A percentile compares a stretch with the other conserved stretches of the same genome.
These are phyloP conservation scores for Drosophila pseudoananassae DNA, from an alignment of 1,140 invertebrate species.

Conservation along the genomic window DNA sequence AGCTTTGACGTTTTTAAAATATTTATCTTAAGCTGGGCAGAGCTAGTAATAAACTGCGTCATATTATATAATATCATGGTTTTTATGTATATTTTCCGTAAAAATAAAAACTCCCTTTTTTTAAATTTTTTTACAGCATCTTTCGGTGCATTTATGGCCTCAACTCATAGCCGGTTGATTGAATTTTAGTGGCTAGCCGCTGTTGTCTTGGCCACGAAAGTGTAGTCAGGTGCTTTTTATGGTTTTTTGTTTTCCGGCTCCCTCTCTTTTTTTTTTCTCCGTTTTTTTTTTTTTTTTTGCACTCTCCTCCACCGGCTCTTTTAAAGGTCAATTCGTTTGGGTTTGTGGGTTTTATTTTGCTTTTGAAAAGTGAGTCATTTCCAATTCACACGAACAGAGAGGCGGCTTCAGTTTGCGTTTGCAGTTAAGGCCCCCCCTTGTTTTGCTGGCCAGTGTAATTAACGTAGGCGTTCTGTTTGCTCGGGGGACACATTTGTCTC, in stretches of 20 bases:
- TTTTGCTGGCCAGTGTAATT: slow-evolving; percentile 61
- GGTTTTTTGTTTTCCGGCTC: slow-evolving; percentile 28
- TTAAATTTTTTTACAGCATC: not conserved
- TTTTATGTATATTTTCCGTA: too few relatives aligned
- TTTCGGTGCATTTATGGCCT: slow-evolving; percentile 20
- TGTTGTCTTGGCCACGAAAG: slow-evolving; percentile 38
- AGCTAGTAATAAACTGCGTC: too few relatives aligned
- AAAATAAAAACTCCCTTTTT: too few relatives aligned
- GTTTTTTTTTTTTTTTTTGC: too few relatives aligned
- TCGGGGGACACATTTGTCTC: slow-evolving; percentile 54
- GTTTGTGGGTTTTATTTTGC: slow-evolving; percentile 28
- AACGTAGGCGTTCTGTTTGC: slow-evolving; percentile 69
- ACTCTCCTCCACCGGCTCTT: slow-evolving; percentile 7
- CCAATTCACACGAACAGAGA: slow-evolving; percentile 37
- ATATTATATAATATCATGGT: too few relatives aligned
- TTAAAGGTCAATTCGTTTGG: slow-evolving; percentile 55
- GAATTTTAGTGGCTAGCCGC: slow-evolving; percentile 39
- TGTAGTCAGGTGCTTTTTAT: slow-evolving; percentile 53
- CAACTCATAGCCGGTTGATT: slow-evolving; percentile 29
- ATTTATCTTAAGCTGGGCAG: too few relatives aligned
- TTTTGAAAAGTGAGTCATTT: slow-evolving; percentile 67
- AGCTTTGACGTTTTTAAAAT: not conserved
- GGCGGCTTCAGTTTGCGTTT: slow-evolving; percentile 49
- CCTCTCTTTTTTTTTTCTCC: not conserved
- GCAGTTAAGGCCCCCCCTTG: slow-evolving; percentile 43